phyloP scores from a whole-genome alignment of 2,797 vertebrate species.

The Gouania willdenowi region DNA sequence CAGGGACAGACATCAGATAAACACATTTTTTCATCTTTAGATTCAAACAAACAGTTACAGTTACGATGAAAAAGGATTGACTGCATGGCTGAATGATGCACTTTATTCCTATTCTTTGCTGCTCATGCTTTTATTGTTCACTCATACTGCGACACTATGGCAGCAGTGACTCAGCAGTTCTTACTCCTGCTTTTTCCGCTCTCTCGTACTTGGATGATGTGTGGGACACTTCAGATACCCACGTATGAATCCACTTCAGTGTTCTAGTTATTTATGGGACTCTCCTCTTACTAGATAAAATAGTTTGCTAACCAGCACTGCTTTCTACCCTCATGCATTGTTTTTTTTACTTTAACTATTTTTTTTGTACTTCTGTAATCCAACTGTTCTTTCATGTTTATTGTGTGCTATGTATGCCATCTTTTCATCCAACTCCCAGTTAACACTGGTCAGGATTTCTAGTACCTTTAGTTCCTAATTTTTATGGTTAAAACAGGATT shows the following conservation, averaged over 20 bases:
- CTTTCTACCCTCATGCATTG: background rate
- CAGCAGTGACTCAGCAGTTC: constrained; percentile 49
- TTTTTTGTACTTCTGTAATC: background rate
- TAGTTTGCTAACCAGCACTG: constrained; percentile 2
- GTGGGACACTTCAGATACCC: background rate
- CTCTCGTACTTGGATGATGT: too few species aligned
- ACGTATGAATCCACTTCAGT: too few species aligned
- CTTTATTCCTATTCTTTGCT: background rate
- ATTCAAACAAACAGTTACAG: background rate
- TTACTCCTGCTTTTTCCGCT: constrained; percentile 2
- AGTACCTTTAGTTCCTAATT: background rate
- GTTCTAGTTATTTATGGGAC: background rate
- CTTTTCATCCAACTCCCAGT: background rate
- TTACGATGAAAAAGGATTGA: too few species aligned
- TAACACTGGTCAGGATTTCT: background rate
- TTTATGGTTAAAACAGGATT: too few species aligned
- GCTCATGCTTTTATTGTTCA: constrained; percentile 1
- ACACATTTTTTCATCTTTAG: background rate
- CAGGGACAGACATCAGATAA: constrained; percentile 50
- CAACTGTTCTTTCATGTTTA: background rate
- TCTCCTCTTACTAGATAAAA: background rate
- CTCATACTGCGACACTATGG: constrained; percentile 20
- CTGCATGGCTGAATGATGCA: constrained; percentile 4
- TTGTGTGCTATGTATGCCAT: constrained; percentile 13
- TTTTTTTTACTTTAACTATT: background rate